Percentiles rank a stretch among this genome's conserved stretches.
phyloP scores from a whole-genome alignment of 2,797 vertebrate species.

The Astyanax mexicanus region DNA sequence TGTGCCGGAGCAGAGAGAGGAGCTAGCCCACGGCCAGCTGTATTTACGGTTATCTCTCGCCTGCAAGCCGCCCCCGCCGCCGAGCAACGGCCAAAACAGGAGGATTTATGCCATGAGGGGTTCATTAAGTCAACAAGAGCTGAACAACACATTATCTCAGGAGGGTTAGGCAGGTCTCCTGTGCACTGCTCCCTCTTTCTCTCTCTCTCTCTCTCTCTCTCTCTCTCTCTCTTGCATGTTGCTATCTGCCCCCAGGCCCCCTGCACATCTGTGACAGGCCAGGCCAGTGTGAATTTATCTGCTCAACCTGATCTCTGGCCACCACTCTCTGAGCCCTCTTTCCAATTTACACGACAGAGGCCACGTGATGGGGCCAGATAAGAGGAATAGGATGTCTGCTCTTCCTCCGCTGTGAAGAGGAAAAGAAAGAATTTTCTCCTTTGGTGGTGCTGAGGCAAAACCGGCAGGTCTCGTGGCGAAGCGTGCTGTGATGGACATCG shows the following conservation, averaged over 20 bases:
- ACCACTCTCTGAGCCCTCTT: not conserved
- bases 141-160: conserved; percentile 61
- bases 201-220: conserved; percentile 27
- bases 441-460: conserved; percentile 18
- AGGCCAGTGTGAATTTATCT: conserved; percentile 35
- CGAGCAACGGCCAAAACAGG: conserved; percentile 50
- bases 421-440: not conserved
- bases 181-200: conserved; percentile 41
- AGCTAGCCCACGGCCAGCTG: conserved; percentile 52
- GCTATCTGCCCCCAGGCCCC: conserved; percentile 38
- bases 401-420: not conserved
- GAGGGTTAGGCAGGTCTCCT: conserved; percentile 43
- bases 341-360: conserved; percentile 28
- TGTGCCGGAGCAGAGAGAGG: conserved; percentile 22
- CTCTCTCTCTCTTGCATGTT: conserved; percentile 17
- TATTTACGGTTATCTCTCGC: conserved; percentile 57
- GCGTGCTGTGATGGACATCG: not conserved
- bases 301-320: conserved; percentile 16
- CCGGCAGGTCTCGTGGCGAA: conserved; percentile 8
- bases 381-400: not conserved
- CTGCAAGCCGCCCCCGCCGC: conserved; percentile 49
- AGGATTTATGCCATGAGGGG: conserved; percentile 57
- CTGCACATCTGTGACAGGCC: conserved; percentile 28
- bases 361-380: conserved; percentile 27
- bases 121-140: conserved; percentile 61